A percentile compares a stretch with the other conserved stretches of the same genome.
Evolutionary conservation across 2,113 vertebrate genomes (phyloP).

Genomic region (Lynx canadensis): DNA sequence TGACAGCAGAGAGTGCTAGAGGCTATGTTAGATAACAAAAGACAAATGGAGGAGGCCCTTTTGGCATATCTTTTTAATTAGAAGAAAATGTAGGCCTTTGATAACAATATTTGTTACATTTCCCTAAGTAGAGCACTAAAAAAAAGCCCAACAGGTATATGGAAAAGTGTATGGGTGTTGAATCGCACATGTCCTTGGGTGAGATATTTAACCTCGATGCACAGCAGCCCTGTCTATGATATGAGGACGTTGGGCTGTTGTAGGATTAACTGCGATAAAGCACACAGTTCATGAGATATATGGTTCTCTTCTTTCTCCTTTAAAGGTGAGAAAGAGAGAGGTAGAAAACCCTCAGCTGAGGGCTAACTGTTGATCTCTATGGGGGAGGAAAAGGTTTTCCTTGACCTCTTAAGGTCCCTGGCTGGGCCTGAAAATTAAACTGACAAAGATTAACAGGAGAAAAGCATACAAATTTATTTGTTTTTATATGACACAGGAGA

Average conservation of each 20-base stretch:
- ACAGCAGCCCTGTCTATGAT: not conserved
- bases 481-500: not conserved
- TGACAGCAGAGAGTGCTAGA: not conserved
- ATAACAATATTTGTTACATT: not conserved
- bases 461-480: not conserved
- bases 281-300: not conserved
- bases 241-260: not conserved
- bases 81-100: constrained; percentile 33
- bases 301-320: not conserved
- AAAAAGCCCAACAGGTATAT: not conserved
- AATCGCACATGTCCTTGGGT: not conserved
- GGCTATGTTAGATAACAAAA: not conserved
- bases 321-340: not conserved
- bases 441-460: not conserved
- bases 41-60: not conserved
- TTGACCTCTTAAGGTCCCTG: not conserved
- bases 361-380: not conserved
- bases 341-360: not conserved
- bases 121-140: not conserved
- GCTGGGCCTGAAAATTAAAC: not conserved
- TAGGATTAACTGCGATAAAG: not conserved
- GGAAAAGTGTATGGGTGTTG: not conserved
- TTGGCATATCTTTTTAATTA: constrained; percentile 37
- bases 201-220: not conserved
- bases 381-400: not conserved